phyloP scores from a whole-genome alignment of 2,797 vertebrate genomes.

The Bovichtus diacanthus region DNA sequence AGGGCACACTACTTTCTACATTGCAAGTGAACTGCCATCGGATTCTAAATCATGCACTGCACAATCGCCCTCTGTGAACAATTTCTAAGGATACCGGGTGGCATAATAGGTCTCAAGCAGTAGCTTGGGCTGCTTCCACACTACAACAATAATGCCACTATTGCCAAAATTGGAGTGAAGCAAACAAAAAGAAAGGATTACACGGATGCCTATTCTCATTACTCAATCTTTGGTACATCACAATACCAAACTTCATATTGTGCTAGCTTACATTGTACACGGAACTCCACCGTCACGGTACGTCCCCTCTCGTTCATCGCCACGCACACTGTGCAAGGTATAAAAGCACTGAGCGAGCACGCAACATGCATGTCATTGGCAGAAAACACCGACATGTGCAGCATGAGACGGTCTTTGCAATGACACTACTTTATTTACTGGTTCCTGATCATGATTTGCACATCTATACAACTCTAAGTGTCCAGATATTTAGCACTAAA shows the following conservation, averaged over 20 bases:
- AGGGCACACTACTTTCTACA: not conserved
- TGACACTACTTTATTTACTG: not conserved
- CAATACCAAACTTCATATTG: not conserved
- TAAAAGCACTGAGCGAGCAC: not conserved
- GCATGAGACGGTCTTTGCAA: not conserved
- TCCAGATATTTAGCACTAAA: conserved; percentile 25
- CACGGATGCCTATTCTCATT: not conserved
- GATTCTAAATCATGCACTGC: not conserved
- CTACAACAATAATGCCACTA: not conserved
- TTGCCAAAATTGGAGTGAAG: not conserved
- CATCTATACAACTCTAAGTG: not conserved
- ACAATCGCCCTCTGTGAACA: not conserved
- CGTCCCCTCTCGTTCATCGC: not conserved
- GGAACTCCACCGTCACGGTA: not conserved
- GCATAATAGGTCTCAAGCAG: not conserved
- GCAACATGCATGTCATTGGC: not conserved
- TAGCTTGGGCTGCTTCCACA: not conserved
- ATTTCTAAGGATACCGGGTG: not conserved
- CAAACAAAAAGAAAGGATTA: not conserved
- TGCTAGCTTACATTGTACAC: not conserved
- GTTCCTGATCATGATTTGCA: not conserved
- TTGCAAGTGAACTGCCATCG: not conserved
- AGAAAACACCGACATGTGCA: not conserved
- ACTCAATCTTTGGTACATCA: not conserved
- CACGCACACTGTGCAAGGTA: not conserved